Evolutionary conservation across 2,113 vertebrate genomes (phyloP).

Genomic region (Gadus macrocephalus): DNA sequence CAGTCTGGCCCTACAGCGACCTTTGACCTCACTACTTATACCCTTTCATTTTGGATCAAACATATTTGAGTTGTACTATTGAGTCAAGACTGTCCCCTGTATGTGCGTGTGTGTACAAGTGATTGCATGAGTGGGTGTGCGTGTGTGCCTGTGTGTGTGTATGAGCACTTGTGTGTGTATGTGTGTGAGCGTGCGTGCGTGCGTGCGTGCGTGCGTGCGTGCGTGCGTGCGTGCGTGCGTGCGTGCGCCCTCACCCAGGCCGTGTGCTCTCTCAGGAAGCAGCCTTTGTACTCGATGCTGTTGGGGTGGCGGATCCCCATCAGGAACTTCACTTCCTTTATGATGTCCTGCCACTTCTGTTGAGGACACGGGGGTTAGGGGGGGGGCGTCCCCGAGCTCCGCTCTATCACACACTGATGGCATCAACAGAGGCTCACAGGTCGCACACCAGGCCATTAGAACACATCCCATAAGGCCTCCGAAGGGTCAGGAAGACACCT

Average conservation of each 20-base stretch:
- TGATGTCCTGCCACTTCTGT: slow-evolving; percentile 99
- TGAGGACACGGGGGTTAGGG: background rate
- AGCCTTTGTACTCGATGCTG: slow-evolving; percentile 99
- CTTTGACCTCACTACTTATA: too few relatives aligned
- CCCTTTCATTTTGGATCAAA: too few relatives aligned
- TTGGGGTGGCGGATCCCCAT: slow-evolving; percentile 97
- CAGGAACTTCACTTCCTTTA: slow-evolving; percentile 98
- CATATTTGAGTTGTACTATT: too few relatives aligned
- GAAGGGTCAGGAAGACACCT: too few relatives aligned
- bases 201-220: background rate
- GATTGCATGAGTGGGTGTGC: too few relatives aligned
- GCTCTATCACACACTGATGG: background rate
- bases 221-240: background rate
- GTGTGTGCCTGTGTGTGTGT: too few relatives aligned
- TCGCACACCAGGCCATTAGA: slow-evolving; percentile 15
- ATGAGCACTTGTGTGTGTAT: too few relatives aligned
- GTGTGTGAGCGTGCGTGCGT: background rate
- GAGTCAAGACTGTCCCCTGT: too few relatives aligned
- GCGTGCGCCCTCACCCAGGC: slow-evolving; percentile 86
- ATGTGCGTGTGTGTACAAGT: too few relatives aligned
- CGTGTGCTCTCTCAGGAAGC: slow-evolving; percentile 97
- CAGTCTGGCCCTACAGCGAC: too few relatives aligned
- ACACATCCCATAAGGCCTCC: too few relatives aligned
- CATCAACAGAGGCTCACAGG: slow-evolving; percentile 2
- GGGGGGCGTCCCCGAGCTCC: background rate